Evolutionary conservation across 2,888 invertebrate species (phyloP), one percentile per base, ranked within the genome.

Genomic region (Dinocampus coccinellae): DNA sequence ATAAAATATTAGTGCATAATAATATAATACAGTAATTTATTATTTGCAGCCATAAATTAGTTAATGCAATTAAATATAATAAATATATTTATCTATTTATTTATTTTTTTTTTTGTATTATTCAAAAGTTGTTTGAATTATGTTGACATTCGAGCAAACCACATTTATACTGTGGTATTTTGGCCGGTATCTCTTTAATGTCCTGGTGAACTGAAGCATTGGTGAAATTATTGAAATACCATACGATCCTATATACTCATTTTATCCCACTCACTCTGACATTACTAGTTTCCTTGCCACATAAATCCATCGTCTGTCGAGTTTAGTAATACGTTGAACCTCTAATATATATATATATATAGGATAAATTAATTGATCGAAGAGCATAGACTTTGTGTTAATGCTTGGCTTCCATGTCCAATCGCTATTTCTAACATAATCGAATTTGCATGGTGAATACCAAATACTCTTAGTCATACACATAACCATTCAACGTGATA

Each of bases 341-440:
- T 61, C 47, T 65, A 62, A 29, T 29, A 10, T 11, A 42, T 42
- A 42, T 42, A 10, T 55, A 55, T 55, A 58, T 58, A 39, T 39
- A 36, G 57, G 55, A 57, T 60, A 68, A 69, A 74, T 66, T 77
- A 80, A 79, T 77, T 76, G 70, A 77, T 75, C 75, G 74, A 76
- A 60, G 60, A 74, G 60, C 55, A 39, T 42, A 29, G 52, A 16
- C 53, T 47, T 20, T 34, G 39, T 33, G 63, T 63, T 72, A 68
- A 70, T 68, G 64, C 65, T 24, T 47, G 60, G 47, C 13, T 52
- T 81, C 78, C 7, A 52, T 78, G 77, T 72, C 76, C 81, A 79
- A 68, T 68, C 70, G 76, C 73, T 79, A 77, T 81, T 79, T 76
- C 81, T 79, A 77, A 79, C 77, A 74, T 78, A 81, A 83, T 82